Base-by-base conservation (phyloP, 2,113 vertebrate species). In the Psammodynastes pulverulentus region DNA sequence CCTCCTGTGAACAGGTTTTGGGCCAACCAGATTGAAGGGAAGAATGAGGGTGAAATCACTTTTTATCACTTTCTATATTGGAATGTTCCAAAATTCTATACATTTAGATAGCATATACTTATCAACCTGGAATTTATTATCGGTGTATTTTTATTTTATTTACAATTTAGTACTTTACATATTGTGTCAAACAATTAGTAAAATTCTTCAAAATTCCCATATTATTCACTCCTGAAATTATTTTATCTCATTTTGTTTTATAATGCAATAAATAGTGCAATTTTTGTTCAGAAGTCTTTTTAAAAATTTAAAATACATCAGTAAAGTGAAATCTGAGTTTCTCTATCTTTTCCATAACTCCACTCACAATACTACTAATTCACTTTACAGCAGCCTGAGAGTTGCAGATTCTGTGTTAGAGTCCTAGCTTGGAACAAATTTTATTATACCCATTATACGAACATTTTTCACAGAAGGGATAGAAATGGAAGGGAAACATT, bases 351-450 rank as follows among this genome's bases (percentile, higher is more conserved):
- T 95, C 86, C 93, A 94, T 89, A 90, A 95, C 95, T 89, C 5
- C 24, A 3, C 1, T 93, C 93, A 84, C 89, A 90, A n/a, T n/a
- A 91, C 49, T 91, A 92, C 45, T 92, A 85, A 3, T 91, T 93
- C 94, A 90, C 95, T 95, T 95, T 48, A 93, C 23, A 39, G 90
- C 9, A 51, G 91, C 13, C 45, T 93, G 51, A 72, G 13, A 72
- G n/a, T 72, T 72, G 67, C 13, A 79, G 5, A 39, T 39, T 39
- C 15, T 19, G 2, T 79, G 34, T 79, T 79, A 79, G 34, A 39
- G n/a, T 79, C 15, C 67, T 39, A 39, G 15, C 2, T 39, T 39
- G n/a, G 67, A 79, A 79, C 34, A 79, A 0, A 19, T 39, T 79
- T 79, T 79, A 39, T 79, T 79, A 39, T 19, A 8, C 39, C 19